Percentiles rank a stretch among this genome's conserved stretches.
These are phyloP conservation scores for Brienomyrus brachyistius DNA, from an alignment of 2,113 vertebrate genomes.

Conservation along the genomic window DNA sequence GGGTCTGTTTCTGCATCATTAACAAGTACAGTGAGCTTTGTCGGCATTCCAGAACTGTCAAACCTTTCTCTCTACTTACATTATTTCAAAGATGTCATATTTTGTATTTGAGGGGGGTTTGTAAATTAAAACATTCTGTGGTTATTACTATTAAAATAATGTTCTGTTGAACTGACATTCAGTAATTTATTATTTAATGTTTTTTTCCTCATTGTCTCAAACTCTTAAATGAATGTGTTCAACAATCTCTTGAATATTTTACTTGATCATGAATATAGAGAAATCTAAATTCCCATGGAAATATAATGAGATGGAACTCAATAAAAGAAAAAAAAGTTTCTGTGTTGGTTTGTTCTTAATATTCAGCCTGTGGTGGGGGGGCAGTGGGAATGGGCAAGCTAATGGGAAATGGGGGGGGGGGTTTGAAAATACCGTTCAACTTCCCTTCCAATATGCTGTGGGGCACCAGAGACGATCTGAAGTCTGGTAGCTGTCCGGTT, in stretches of 20 bases:
- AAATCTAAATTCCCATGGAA: background rate
- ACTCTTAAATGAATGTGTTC: background rate
- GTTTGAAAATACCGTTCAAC: background rate
- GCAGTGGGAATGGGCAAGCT: background rate
- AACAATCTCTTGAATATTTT: background rate
- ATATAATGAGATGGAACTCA: background rate
- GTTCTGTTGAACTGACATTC: background rate
- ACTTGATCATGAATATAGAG: background rate
- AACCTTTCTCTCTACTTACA: background rate
- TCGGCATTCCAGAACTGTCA: background rate
- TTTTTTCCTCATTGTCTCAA: background rate
- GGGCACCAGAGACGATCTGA: background rate
- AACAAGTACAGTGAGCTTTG: background rate
- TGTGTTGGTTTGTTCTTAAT: background rate
- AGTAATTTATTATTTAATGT: background rate
- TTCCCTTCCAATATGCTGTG: background rate
- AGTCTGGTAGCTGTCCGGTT: background rate
- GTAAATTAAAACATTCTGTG: background rate
- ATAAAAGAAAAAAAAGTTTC: background rate
- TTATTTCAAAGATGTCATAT: background rate
- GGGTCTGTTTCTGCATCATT: background rate
- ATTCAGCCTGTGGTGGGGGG: background rate
- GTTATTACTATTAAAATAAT: background rate
- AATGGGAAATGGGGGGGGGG: background rate
- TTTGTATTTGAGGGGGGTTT: background rate